A percentile compares a stretch with the other conserved stretches of the same genome.
Conservation (phyloP, 1,140 invertebrate genomes). For the Pseudomyrmex pallidus region DNA sequence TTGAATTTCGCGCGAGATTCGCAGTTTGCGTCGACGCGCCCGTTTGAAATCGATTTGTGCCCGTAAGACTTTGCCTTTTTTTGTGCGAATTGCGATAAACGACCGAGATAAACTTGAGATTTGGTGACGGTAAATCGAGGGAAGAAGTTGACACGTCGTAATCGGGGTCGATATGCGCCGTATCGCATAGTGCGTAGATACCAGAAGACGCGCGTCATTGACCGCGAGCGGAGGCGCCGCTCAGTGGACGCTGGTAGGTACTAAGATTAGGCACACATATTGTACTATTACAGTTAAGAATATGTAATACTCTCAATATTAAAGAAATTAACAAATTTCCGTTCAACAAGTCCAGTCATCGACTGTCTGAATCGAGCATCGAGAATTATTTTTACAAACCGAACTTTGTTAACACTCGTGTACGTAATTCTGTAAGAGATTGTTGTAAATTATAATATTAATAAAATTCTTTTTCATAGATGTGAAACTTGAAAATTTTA, state of each 20-base stretch:
- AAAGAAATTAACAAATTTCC: background rate
- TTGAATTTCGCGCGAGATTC: too few species aligned
- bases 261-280: constrained; percentile 36
- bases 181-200: constrained; percentile 46
- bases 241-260: constrained; percentile 77
- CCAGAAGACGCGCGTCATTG: constrained; percentile 59
- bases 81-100: background rate
- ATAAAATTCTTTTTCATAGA: too few species aligned
- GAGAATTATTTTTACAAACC: too few species aligned
- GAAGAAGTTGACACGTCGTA: background rate
- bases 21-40: background rate
- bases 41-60: background rate
- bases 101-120: background rate
- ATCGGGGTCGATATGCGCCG: constrained; percentile 50
- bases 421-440: too few species aligned
- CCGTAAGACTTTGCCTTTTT: background rate
- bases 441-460: too few species aligned
- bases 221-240: constrained; percentile 70
- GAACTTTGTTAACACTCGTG: too few species aligned
- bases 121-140: background rate
- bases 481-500: too few species aligned
- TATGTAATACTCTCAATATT: background rate
- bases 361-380: too few species aligned
- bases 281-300: background rate
- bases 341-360: background rate